phyloP scores from a whole-genome alignment of 2,113 vertebrate species.

The Naja naja region DNA sequence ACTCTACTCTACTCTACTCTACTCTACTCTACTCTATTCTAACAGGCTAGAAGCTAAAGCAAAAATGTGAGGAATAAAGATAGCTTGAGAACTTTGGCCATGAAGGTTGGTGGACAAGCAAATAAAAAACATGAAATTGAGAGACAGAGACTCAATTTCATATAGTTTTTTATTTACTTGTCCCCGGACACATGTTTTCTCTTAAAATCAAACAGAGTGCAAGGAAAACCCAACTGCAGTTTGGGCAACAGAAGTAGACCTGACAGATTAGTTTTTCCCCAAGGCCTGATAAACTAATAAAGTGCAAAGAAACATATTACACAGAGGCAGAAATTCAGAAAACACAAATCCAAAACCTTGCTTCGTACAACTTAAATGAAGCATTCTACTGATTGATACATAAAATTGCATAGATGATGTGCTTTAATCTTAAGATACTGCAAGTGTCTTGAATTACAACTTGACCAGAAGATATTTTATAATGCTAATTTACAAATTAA shows the following conservation, averaged over 20 bases:
- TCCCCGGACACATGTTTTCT: neutral
- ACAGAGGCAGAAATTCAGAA: neutral
- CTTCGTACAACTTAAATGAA: neutral
- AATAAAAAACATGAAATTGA: neutral
- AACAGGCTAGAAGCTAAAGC: neutral
- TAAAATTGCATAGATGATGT: neutral
- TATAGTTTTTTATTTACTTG: neutral
- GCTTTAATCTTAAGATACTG: neutral
- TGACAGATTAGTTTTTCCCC: neutral
- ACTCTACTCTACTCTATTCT: no score
- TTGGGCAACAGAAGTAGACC: neutral
- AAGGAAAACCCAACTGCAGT: neutral
- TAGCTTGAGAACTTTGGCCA: neutral
- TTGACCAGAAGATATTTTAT: neutral
- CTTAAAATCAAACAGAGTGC: neutral
- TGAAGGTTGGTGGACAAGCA: neutral
- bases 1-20: no score
- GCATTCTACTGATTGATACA: neutral
- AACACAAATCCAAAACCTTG: neutral
- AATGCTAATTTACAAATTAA: neutral
- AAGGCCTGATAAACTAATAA: neutral
- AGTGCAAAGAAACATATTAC: neutral
- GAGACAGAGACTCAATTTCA: neutral
- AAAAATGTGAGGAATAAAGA: neutral
- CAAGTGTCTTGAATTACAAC: neutral